Conservation (phyloP, 2,888 invertebrate genomes). For the Caenorhabditis sulstoni region DNA sequence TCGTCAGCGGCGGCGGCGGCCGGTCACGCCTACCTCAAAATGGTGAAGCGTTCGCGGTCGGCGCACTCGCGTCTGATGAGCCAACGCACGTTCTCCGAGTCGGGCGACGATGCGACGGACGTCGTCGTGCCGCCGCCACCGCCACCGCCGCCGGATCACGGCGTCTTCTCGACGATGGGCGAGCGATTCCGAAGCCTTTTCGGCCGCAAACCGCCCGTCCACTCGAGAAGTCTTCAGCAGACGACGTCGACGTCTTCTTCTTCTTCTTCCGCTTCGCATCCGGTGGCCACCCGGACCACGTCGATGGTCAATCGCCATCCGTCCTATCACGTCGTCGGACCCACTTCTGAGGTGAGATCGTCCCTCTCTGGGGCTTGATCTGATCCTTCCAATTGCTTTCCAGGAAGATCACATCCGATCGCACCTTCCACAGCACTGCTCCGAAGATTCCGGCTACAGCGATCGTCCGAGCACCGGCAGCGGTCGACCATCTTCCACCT, state of each 20-base stretch:
- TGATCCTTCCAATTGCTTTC: background rate
- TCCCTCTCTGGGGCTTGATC: background rate
- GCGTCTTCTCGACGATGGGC: constrained; percentile 54
- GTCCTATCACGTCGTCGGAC: no score
- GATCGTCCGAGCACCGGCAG: background rate
- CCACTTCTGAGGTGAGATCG: background rate
- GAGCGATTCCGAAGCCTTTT: constrained; percentile 55
- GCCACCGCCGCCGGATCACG: constrained; percentile 49
- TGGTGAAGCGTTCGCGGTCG: constrained; percentile 57
- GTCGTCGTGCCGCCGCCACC: constrained; percentile 24
- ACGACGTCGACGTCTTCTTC: no score
- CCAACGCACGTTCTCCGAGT: constrained; percentile 44
- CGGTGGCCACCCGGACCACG: no score
- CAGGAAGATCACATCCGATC: constrained; percentile 39
- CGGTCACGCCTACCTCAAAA: constrained; percentile 48
- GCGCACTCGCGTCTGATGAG: constrained; percentile 51
- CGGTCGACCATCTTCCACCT: constrained; percentile 1
- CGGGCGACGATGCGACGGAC: background rate
- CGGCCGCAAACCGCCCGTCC: constrained; percentile 14
- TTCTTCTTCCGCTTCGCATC: no score
- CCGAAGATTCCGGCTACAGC: background rate
- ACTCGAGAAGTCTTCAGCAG: no score
- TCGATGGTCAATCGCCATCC: no score
- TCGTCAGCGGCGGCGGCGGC: background rate
- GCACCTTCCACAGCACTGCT: constrained; percentile 48